Conservation (phyloP, 2,113 vertebrate species). For the Oryzias javanicus region DNA sequence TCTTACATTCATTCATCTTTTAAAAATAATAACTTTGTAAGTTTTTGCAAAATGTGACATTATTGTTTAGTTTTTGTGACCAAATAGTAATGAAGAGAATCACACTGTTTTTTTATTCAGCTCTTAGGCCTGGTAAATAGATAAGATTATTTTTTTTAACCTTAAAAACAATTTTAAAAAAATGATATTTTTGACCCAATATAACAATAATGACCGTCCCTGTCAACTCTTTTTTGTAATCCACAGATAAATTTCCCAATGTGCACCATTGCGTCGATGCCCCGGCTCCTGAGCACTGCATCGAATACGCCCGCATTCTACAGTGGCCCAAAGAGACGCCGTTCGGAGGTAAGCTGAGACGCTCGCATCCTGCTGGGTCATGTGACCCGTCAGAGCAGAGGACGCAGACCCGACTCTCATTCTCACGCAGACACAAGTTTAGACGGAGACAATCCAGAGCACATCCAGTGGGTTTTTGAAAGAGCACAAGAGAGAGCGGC, state of each 20-base stretch:
- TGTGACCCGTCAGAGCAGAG: neutral
- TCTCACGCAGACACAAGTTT: slow-evolving; percentile 79
- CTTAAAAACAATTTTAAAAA: too few relatives aligned
- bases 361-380: neutral
- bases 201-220: neutral
- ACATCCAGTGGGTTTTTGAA: slow-evolving; percentile 97
- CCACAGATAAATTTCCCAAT: slow-evolving; percentile 95
- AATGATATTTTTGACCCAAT: too few relatives aligned
- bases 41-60: too few relatives aligned
- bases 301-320: slow-evolving; percentile 92
- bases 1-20: too few relatives aligned
- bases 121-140: too few relatives aligned
- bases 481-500: slow-evolving; percentile 88
- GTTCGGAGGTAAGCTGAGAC: slow-evolving; percentile 86
- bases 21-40: too few relatives aligned
- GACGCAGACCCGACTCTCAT: neutral
- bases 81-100: too few relatives aligned
- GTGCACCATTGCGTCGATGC: slow-evolving; percentile 99
- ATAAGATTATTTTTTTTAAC: too few relatives aligned
- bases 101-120: too few relatives aligned
- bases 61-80: too few relatives aligned
- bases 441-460: slow-evolving; percentile 95
- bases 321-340: slow-evolving; percentile 97
- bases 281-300: slow-evolving; percentile 94
- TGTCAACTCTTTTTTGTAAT: neutral